Base-by-base conservation (phyloP, 2,113 vertebrate genomes). In the Mungos mungo region DNA sequence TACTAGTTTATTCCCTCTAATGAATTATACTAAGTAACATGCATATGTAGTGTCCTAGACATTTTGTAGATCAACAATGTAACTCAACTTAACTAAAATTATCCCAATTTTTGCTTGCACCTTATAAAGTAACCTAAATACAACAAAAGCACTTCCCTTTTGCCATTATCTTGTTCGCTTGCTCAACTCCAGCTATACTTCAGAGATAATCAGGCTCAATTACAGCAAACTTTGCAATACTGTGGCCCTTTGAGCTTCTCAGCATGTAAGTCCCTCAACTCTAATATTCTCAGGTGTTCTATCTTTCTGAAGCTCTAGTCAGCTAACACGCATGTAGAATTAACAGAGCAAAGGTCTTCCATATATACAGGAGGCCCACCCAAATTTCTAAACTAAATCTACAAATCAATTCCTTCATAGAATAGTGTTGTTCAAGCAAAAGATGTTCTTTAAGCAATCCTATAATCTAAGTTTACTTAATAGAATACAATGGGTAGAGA, bases 81-180 rank as follows among this genome's bases (percentile, higher is more conserved):
- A 84, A 71, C 15, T 77, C 71, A 95, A 95, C 21, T 25, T 63
- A 92, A 92, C 50, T 94, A 33, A 87, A 87, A 77, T 35, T 25
- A 63, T 52, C 12, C 23, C 88, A 65, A 25, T 1, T 65, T 85
- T 92, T 84, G 13, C 35, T 83, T 88, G 25, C 9, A 65, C 1
- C 7, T 35, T 87, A 29, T 71, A 23, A 77, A 33, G 68, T 11
- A 27, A 2, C 31, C 33, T 5, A 19, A 38, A 80, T 54, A 54
- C n/a, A 6, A 88, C 0, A 66, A 82, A 82, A 82, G 29, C 1
- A 77, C 25, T 25, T 77, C 7, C 41, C 25, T 41, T 25, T 88
- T 92, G 10, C 21, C 29, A 60, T 63, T 25, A 80, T 65, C n/a
- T 76, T 68, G 7, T 35, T 83, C 63, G 38, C 25, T 68, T 88